Evolutionary conservation across 1,140 invertebrate genomes (phyloP), one percentile per base, ranked within the genome.

Genomic region (Drosophila triauraria): DNA sequence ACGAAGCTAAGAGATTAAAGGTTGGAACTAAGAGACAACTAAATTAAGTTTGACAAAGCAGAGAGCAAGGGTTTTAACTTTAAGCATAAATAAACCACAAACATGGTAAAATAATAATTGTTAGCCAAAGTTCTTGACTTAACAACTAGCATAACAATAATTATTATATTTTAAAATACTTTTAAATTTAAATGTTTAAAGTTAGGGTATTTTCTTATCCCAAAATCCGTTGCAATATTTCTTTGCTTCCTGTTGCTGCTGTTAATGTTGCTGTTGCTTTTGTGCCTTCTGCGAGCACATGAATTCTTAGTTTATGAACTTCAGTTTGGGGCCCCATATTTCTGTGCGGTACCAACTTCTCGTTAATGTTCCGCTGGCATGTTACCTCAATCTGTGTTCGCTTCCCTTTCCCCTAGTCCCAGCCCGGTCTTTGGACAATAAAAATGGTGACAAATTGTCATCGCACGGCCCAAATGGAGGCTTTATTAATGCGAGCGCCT

Each of bases 281-380:
- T 75, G 58, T 77, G 42, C 60, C 62, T 54, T 68, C 72, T 77
- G 65, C 62, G 35, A 53, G 68, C 83, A 80, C 77, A 88, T 84
- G 80, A 88, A 88, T 88, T 88, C 84, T 78, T 81, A 81, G 84
- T 88, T 88, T 88, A 88, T 88, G 85, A 88, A 88, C 68, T 88
- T 81, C 80, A 71, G 74, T 46, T 75, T 30, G 27, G 51, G 46
- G 48, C 27, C 35, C 40, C 35, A 56, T 44, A 72, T 50, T 50
- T 51, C 27, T 15, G 40, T 50, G 25, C 4, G 32, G 60, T 43
- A 64, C 27, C 64, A 63, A 75, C 71, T 75, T 63, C 71, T 63
- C 38, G 58, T 75, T 78, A 61, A 78, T 77, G 75, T 78, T 56
- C 44, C 43, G 50, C 74, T 61, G 75, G 75, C 74, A 77, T 77